Conservation (phyloP, 2,797 vertebrate genomes). For the Salarias fasciatus region DNA sequence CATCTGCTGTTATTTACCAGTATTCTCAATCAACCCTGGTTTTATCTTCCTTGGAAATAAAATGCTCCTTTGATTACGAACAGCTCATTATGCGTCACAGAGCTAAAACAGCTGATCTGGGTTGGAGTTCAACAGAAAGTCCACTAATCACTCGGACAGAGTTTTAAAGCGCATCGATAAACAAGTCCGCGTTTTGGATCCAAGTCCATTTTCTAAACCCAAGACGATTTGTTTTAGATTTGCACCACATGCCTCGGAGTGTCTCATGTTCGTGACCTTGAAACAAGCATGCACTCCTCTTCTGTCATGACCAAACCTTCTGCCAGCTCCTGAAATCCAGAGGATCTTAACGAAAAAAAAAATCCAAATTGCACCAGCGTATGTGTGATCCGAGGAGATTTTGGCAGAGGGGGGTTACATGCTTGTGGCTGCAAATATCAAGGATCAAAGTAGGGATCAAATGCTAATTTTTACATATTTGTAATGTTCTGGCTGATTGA, state of each 20-base stretch:
- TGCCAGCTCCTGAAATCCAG: constrained; percentile 21
- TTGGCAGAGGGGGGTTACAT: constrained; percentile 1
- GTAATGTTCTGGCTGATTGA: constrained; percentile 16
- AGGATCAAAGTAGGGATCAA: constrained; percentile 7
- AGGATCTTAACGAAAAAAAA: constrained; percentile 21
- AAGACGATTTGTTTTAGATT: constrained; percentile 54
- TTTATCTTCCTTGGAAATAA: not conserved
- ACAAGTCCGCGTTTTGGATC: constrained; percentile 18
- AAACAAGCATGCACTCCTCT: constrained; percentile 34
- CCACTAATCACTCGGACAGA: constrained; percentile 16
- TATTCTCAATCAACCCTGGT: not conserved
- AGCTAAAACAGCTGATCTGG: constrained; percentile 18
- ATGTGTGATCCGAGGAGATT: constrained; percentile 15
- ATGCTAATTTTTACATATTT: constrained; percentile 16
- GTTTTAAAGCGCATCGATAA: constrained; percentile 37
- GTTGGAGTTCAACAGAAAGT: not conserved
- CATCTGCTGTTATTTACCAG: constrained; percentile 18
- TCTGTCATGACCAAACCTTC: constrained; percentile 45
- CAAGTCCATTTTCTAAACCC: constrained; percentile 1
- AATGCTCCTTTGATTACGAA: not conserved
- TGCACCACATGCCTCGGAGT: constrained; percentile 24
- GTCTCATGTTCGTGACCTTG: constrained; percentile 50
- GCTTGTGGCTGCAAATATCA: constrained; percentile 25
- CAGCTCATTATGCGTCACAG: not conserved
- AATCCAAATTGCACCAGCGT: constrained; percentile 20